Conservation (phyloP, 1,140 invertebrate species). For the Aplysia californica region DNA sequence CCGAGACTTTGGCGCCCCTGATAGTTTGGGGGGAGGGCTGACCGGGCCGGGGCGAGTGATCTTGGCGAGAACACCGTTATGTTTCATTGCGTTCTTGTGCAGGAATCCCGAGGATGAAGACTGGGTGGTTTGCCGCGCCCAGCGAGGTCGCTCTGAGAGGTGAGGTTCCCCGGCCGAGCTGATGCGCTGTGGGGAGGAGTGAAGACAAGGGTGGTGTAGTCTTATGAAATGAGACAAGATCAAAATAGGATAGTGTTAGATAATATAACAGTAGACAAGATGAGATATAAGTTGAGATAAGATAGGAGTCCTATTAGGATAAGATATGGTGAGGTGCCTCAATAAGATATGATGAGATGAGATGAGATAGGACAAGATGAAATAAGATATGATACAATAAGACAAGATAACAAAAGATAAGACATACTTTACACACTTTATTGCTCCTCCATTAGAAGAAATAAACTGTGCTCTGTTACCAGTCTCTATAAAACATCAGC, state of each 20-base stretch:
- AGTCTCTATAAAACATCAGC: not conserved
- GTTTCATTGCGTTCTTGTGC: constrained; percentile 23
- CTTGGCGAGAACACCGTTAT: constrained; percentile 18
- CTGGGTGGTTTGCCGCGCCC: constrained; percentile 26
- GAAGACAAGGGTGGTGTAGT: too few species aligned
- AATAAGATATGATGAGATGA: too few species aligned
- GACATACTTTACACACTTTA: too few species aligned
- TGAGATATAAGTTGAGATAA: not conserved
- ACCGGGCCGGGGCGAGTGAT: constrained; percentile 28
- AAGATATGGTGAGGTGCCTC: too few species aligned
- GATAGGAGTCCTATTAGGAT: too few species aligned
- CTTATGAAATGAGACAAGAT: too few species aligned
- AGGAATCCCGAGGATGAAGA: constrained; percentile 12
- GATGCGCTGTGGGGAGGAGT: too few species aligned
- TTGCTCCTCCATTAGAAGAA: too few species aligned
- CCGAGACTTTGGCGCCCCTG: constrained; percentile 15
- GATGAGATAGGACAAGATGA: too few species aligned
- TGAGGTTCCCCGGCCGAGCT: constrained; percentile 11
- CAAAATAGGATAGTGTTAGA: too few species aligned
- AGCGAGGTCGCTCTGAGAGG: constrained; percentile 33
- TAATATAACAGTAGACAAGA: not conserved
- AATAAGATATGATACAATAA: too few species aligned
- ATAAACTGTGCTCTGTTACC: not conserved
- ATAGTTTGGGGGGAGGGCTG: constrained; percentile 31
- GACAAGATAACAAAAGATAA: too few species aligned